A percentile compares a stretch with the other conserved stretches of the same genome.
Conservation (phyloP, 2,888 invertebrate genomes). For the Esperia sulphurella region DNA sequence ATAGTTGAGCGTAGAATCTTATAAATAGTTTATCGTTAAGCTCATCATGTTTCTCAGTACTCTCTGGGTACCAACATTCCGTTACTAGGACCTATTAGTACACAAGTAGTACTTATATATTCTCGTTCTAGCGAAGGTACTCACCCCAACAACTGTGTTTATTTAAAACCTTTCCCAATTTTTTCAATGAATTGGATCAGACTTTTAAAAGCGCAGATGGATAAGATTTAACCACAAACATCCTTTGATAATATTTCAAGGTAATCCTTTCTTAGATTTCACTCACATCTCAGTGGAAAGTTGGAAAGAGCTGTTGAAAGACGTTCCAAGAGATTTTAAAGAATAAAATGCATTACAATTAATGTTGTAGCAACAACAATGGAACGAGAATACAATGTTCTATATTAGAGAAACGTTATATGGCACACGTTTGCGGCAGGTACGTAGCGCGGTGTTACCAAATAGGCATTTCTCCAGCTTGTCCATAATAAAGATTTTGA, state of each 20-base stretch:
- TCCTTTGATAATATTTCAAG: background rate
- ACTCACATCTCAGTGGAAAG: background rate
- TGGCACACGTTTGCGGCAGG: conserved; percentile 1
- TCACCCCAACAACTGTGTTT: too few relatives aligned
- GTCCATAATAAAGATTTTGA: background rate
- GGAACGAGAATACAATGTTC: background rate
- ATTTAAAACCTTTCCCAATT: too few relatives aligned
- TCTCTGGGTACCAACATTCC: too few relatives aligned
- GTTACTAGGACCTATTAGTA: too few relatives aligned
- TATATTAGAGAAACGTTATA: conserved; percentile 2
- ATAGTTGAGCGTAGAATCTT: too few relatives aligned
- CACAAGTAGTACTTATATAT: too few relatives aligned
- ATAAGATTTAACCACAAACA: background rate
- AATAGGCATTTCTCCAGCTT: too few relatives aligned
- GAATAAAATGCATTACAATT: background rate
- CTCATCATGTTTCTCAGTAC: too few relatives aligned
- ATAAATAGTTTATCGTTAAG: too few relatives aligned
- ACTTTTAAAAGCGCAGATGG: background rate
- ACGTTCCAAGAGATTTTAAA: background rate
- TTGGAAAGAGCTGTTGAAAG: background rate
- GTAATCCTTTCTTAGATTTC: background rate
- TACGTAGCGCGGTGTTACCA: background rate
- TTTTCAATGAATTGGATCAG: too few relatives aligned
- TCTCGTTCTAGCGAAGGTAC: too few relatives aligned
- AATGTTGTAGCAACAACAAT: conserved; percentile 3